Base-by-base conservation (phyloP, 2,797 vertebrate genomes). In the Ptychobarbus kaznakovi region DNA sequence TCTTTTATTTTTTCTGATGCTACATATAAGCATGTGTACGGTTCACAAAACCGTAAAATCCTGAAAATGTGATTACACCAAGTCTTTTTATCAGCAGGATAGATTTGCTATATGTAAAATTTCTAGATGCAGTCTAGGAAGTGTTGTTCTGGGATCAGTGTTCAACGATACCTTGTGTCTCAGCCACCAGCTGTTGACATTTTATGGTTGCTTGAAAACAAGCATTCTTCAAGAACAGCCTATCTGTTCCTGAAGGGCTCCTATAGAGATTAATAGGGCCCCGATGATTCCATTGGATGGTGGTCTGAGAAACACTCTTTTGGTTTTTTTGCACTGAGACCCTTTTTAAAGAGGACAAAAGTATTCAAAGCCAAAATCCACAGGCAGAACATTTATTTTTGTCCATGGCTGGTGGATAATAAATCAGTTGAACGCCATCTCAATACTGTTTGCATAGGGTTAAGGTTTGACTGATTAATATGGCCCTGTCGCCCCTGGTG, bases 301-400 rank as follows among this genome's bases (percentile, higher is more conserved):
- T 86, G 85, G 88, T 87, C 85, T 83, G 74, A 89, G 82, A 89
- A 88, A 88, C 51, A 86, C 82, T 84, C 38, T 65, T 79, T 79
- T 66, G 46, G 84, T 90, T 87, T 85, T 89, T 88, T 88, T 89
- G 79, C 79, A 85, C 80, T 35, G 61, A 73, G 75, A 82, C 63
- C 84, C 80, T 84, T 88, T 88, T 87, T 85, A 84, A 89, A 90
- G 82, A 87, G 70, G 80, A 87, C 86, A 90, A 90, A 88, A 91
- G 88, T 83, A 87, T 85, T 77, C 58, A 76, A 74, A 83, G 84
- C 79, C 80, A 87, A 86, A 75, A 38, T 77, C 8, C 56, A 85
- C 13, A 40, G 68, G 56, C n/a, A 53, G 63, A 84, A 16, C 40
- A 35, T 73, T 75, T 82, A 3, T 82, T 42, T 70, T 20, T 86